phyloP scores from a whole-genome alignment of 2,797 vertebrate species.

The Triplophysa bombifrons region DNA sequence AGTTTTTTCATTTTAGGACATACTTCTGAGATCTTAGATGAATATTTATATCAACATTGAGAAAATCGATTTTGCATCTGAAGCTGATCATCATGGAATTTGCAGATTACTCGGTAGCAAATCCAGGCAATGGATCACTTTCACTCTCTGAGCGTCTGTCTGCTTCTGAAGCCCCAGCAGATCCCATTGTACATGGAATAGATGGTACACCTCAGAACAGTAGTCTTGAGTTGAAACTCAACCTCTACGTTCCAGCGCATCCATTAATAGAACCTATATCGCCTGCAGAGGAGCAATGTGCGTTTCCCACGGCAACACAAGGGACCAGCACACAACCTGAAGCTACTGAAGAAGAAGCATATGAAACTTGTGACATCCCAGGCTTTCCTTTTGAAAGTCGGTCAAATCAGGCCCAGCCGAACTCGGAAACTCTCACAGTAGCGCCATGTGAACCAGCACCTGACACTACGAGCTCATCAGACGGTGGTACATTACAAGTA shows the following conservation, averaged over 20 bases:
- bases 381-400: constrained; percentile 7
- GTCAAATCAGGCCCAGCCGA: not conserved
- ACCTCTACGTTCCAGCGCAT: constrained; percentile 49
- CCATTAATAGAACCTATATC: constrained; percentile 58
- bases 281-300: constrained; percentile 49
- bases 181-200: constrained; percentile 15
- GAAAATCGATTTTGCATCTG: not conserved
- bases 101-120: constrained; percentile 28
- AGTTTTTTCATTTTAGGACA: constrained; percentile 39
- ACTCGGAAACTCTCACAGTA: not conserved
- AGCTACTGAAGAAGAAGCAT: constrained; percentile 8
- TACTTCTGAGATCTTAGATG: not conserved
- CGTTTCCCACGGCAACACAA: not conserved
- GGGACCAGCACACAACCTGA: constrained; percentile 22
- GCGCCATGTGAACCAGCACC: constrained; percentile 1
- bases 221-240: constrained; percentile 47
- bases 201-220: constrained; percentile 25
- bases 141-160: constrained; percentile 18
- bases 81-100: constrained; percentile 47
- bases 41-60: not conserved
- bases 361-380: not conserved
- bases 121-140: constrained; percentile 22
- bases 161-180: constrained; percentile 15
- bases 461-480: constrained; percentile 8
- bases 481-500: not conserved